A percentile compares a stretch with the other conserved stretches of the same genome.
Conservation (phyloP, 2,888 invertebrate species). For the Agriopis marginaria region DNA sequence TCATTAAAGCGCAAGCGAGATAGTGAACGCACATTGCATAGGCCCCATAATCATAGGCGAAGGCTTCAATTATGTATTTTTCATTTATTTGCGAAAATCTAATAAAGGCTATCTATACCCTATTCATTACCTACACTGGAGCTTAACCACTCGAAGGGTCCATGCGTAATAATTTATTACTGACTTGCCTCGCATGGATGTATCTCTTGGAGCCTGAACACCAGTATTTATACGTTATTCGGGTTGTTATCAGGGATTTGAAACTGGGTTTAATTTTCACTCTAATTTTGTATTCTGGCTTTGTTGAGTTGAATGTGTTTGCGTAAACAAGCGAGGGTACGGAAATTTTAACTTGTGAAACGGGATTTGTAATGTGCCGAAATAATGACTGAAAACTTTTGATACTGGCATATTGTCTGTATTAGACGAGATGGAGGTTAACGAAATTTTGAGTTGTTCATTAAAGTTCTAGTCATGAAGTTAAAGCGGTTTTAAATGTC, state of each 20-base stretch:
- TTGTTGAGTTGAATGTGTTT: constrained; percentile 47
- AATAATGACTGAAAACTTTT: constrained; percentile 27
- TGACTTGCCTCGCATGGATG: constrained; percentile 58
- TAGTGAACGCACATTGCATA: neutral
- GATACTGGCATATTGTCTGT: constrained; percentile 1
- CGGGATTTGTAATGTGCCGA: constrained; percentile 32
- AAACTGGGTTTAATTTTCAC: constrained; percentile 50
- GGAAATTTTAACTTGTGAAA: constrained; percentile 39
- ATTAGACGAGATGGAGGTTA: neutral
- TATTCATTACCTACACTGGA: constrained; percentile 75
- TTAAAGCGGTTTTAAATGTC: neutral
- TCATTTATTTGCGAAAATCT: constrained; percentile 64
- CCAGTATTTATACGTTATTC: constrained; percentile 55
- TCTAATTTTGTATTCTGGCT: constrained; percentile 48
- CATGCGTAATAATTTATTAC: constrained; percentile 79
- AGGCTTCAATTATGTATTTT: constrained; percentile 3
- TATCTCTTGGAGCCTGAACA: constrained; percentile 52
- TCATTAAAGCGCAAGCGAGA: no score
- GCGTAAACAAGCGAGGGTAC: constrained; percentile 40
- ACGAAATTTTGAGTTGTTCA: neutral
- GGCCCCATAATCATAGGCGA: neutral
- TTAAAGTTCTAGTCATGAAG: neutral
- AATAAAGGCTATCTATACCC: constrained; percentile 61
- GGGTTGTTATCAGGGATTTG: constrained; percentile 50
- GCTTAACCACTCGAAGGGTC: constrained; percentile 76